Evolutionary conservation across 2,888 invertebrate genomes (phyloP), one percentile per base, ranked within the genome.

Genomic region (Thymelicus sylvestris): DNA sequence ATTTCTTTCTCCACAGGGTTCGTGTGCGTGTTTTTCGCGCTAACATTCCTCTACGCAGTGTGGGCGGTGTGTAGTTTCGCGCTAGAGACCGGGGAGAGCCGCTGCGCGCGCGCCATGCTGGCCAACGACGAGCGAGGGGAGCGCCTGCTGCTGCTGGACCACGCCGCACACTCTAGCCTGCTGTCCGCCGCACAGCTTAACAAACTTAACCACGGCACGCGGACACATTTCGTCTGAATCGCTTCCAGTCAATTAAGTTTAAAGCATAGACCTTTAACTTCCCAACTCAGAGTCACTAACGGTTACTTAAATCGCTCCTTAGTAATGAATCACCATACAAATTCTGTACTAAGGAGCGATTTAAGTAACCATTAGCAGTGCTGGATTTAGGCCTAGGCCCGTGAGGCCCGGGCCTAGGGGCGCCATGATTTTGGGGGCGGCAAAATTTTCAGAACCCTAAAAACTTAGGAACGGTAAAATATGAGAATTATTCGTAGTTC

Each of bases 51-150:
- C 52, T 94, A 94, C 84, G 92, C 92, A 0, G 92, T 94, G 47
- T 89, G 89, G 78, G 89, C 92, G 1, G 94, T 94, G 7, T 89
- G 86, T 75, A 93, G 93, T 73, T 93, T 93, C 80, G 89, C 90
- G 0, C 72, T 91, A 12, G 92, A 92, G 79, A 88, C 88, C 0
- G 87, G 87, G 31, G 79, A 83, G 38, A 86, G 86, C 0, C 78
- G 85, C 5, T 86, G 89, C 74, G 83, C 82, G 0, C 86, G 85
- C 50, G 78, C 83, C 0, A 71, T 76, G 0, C 80, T 82, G 15
- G 71, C 78, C 8, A 82, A 80, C 71, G 91, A 90, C 76, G 91
- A 91, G 76, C 83, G 91, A 39, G 93, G 92, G 50, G 93, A 93
- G 67, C 81, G 92, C 0, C 78, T 93, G 6, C 76, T 93, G 7